Conservation (phyloP, 2,113 vertebrate species). For the Callipepla squamata region DNA sequence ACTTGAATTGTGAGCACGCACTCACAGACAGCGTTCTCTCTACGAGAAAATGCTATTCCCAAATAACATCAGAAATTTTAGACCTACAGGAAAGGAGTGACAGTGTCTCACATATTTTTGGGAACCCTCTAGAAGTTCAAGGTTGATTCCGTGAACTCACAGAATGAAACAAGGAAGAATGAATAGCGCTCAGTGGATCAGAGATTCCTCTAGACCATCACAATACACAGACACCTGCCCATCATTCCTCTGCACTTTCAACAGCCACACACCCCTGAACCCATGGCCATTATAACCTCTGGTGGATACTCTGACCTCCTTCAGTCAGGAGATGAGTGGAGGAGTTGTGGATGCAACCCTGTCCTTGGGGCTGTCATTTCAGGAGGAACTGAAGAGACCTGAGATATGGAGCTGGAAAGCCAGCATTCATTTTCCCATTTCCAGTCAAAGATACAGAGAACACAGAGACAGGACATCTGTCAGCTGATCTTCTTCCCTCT, state of each 20-base stretch:
- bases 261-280: background rate
- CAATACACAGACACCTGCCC: background rate
- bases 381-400: background rate
- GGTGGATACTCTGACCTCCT: background rate
- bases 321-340: background rate
- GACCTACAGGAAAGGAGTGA: background rate
- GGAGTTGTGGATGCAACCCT: background rate
- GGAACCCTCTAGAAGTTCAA: background rate
- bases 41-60: background rate
- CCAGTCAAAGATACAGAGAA: background rate
- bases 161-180: background rate
- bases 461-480: accelerated
- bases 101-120: background rate
- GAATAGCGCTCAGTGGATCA: background rate
- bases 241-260: background rate
- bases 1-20: background rate
- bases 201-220: background rate
- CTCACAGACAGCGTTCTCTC: background rate
- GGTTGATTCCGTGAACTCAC: background rate
- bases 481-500: background rate
- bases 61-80: background rate
- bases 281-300: background rate
- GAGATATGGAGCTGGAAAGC: background rate
- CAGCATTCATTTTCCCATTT: background rate
- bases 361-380: background rate